Base-by-base conservation (phyloP, 2,888 invertebrate species). In the Miltochrista miniata region DNA sequence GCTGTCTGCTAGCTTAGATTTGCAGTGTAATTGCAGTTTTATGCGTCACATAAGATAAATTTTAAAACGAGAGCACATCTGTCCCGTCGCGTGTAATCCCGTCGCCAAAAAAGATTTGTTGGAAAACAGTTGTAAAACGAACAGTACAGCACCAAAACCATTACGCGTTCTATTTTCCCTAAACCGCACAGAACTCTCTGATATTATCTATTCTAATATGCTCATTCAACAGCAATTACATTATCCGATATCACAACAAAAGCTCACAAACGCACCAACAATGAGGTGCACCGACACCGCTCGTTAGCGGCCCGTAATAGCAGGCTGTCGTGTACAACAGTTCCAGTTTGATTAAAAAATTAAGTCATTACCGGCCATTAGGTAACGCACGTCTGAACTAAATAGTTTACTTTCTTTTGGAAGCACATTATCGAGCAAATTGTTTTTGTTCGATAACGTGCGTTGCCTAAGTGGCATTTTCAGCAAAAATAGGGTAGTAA, bases 291-390 rank as follows among this genome's bases (percentile, higher is more conserved):
- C 45, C 51, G 29, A 55, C 46, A 55, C 35, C 47, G 41, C 49
- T 61, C 63, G 59, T 65, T 68, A 68, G 42, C 44, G 42, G 7
- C 2, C 45, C 48, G 13, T 80, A 82, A 82, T 81, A 73, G 66
- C 66, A 64, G 74, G 76, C 72, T 79, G 74, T 68, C 81, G 74
- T 74, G 75, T 51, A 59, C 57, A 54, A 49, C 56, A 42, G 61
- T 49, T 65, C 61, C 66, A 52, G 54, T 76, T 70, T 72, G 67
- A 79, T 79, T 79, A 76, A 81, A 81, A n/a, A 74, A 82, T 82
- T 79, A 79, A 82, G 79, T 63, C 69, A 81, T 81, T 82, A 78
- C 45, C 64, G 61, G 64, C 60, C 74, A 76, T 80, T 79, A 61
- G 38, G 44, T 54, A 62, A 66, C 56, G 61, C 45, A 55, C 63